These are phyloP conservation scores for Gonatopus flavifemur DNA, from an alignment of 1,140 invertebrate genomes.

Conservation along the genomic window DNA sequence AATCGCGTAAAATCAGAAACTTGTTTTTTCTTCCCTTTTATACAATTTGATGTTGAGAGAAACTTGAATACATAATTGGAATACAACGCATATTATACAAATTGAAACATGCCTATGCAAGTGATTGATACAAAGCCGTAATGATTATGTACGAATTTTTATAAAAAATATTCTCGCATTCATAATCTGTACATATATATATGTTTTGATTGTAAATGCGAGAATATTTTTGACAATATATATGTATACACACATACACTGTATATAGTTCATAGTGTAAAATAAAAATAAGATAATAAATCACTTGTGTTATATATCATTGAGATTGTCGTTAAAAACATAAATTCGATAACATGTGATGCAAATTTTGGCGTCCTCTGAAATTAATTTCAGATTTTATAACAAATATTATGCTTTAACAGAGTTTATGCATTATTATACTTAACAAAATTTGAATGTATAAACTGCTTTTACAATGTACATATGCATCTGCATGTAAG, in stretches of 20 bases:
- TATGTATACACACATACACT: not conserved
- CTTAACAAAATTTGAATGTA: not conserved
- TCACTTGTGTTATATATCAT: not conserved
- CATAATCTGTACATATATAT: not conserved
- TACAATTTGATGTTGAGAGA: slow-evolving; percentile 14
- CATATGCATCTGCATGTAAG: not conserved
- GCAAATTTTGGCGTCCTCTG: not conserved
- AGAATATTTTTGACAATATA: too few species aligned
- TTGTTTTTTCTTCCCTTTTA: slow-evolving; percentile 7
- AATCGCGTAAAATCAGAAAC: not conserved
- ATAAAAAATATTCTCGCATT: too few species aligned
- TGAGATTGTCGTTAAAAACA: not conserved
- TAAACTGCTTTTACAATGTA: not conserved
- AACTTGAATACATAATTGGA: slow-evolving; percentile 19
- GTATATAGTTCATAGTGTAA: not conserved
- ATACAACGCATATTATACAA: slow-evolving; percentile 16
- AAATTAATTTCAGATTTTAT: not conserved
- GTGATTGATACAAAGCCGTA: too few species aligned
- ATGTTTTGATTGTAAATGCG: not conserved
- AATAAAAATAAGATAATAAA: not conserved
- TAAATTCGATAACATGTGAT: not conserved
- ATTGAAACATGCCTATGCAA: too few species aligned
- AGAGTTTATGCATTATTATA: not conserved
- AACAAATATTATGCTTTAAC: not conserved
- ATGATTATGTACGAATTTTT: too few species aligned